These are phyloP conservation scores for Adelognathus sp. DNA, from an alignment of 2,888 invertebrate genomes.

Conservation along the genomic window DNA sequence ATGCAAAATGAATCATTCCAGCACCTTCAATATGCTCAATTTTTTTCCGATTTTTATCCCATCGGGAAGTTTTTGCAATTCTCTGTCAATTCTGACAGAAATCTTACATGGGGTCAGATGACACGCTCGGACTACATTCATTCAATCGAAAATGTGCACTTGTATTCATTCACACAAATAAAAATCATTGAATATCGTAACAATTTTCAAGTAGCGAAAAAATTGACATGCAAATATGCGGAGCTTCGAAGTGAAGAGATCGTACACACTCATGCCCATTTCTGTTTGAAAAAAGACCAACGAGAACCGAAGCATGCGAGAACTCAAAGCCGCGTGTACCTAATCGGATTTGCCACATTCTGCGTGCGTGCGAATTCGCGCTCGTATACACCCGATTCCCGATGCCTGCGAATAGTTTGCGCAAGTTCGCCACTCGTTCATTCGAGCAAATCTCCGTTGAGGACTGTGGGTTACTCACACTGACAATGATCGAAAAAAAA, in stretches of 20 bases:
- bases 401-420: constrained; percentile 20
- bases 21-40: too few relatives aligned
- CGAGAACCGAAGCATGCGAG: neutral
- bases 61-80: too few relatives aligned
- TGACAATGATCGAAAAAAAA: neutral
- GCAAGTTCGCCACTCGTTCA: constrained; percentile 18
- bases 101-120: too few relatives aligned
- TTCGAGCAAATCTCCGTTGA: constrained; percentile 24
- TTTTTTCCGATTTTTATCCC: too few relatives aligned
- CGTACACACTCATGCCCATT: neutral
- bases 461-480: neutral
- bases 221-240: neutral
- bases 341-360: neutral
- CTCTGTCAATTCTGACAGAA: too few relatives aligned
- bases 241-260: neutral
- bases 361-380: constrained; percentile 25
- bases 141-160: too few relatives aligned
- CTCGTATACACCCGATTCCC: neutral
- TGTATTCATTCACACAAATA: neutral
- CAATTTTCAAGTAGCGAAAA: neutral
- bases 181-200: neutral
- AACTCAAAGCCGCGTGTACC: neutral
- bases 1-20: too few relatives aligned
- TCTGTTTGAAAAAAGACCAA: neutral
- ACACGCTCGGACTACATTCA: too few relatives aligned